Conservation (phyloP, 2,113 vertebrate genomes). For the Raja brachyura region DNA sequence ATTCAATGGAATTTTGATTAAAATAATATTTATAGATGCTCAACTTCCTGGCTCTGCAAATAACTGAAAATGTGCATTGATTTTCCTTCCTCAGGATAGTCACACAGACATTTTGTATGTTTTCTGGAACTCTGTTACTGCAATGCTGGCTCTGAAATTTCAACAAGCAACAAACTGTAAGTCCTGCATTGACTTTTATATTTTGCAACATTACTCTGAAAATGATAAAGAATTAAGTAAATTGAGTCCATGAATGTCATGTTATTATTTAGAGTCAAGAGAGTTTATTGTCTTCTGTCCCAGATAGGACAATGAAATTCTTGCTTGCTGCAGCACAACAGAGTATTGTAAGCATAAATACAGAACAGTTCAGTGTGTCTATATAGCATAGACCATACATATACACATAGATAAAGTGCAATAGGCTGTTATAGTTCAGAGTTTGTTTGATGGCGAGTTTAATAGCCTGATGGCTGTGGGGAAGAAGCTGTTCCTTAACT, state of each 20-base stretch:
- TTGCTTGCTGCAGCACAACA: too few relatives aligned
- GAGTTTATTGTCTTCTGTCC: too few relatives aligned
- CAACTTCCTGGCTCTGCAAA: background rate
- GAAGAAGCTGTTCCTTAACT: too few relatives aligned
- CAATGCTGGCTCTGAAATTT: slow-evolving; percentile 76
- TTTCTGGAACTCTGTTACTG: slow-evolving; percentile 87
- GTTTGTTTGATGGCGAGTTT: too few relatives aligned
- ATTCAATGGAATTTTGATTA: background rate
- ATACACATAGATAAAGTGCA: too few relatives aligned
- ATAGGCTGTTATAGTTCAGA: too few relatives aligned
- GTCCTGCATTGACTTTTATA: slow-evolving; percentile 41
- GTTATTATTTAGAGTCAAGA: too few relatives aligned
- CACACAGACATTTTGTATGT: slow-evolving; percentile 82
- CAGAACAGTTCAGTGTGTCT: too few relatives aligned
- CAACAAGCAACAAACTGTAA: slow-evolving; percentile 80
- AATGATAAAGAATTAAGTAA: slow-evolving; percentile 2
- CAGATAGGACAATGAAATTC: too few relatives aligned
- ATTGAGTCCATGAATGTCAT: background rate
- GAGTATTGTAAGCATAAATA: too few relatives aligned
- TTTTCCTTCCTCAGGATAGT: slow-evolving; percentile 65
- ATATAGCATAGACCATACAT: too few relatives aligned
- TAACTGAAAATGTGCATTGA: background rate
- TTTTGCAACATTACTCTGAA: background rate
- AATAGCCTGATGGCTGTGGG: too few relatives aligned
- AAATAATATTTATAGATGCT: background rate